Evolutionary conservation across 2,113 vertebrate genomes (phyloP), one percentile per base, ranked within the genome.

Genomic region (Rhinolophus ferrumequinum): DNA sequence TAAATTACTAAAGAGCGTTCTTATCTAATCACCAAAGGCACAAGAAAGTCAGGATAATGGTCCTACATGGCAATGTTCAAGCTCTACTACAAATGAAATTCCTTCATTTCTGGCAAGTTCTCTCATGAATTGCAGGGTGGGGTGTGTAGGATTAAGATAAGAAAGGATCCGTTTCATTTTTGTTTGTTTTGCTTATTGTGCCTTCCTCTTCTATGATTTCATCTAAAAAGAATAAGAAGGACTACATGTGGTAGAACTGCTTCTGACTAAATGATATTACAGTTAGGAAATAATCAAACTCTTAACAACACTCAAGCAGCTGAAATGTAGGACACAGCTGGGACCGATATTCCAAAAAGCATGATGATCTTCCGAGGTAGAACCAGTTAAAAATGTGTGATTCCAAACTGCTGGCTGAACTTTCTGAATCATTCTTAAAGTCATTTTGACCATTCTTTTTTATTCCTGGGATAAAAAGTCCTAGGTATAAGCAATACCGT

Each of bases 361-460:
- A 22, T 14, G 2, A 66, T 75, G n/a, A 35, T 6, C 6, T 73
- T 93, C 33, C 19, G 54, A 89, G 60, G 38, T 8, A 86, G 62
- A 92, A 88, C n/a, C 18, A 47, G 47, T 77, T 90, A 69, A 86
- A 81, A 88, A 80, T 16, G 30, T 73, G 12, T 44, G 62, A 38
- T 44, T 93, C 33, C 92, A 62, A 87, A 93, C 50, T 64, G 5
- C 76, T 73, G 79, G 38, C 3, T 58, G 56, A 88, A 58, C 47
- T 97, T 96, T 93, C 87, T 77, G 75, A 94, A 96, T 41, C 21
- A 69, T n/a, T 54, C 30, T 95, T n/a, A 83, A 97, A 96, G 56
- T 54, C 72, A 14, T 91, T 93, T 77, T 85, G 15, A 64, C 26
- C 30, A 69, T 73, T 80, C 38, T 73, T 86, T 44, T 89, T 47